Percentiles rank a stretch among this genome's conserved stretches.
Evolutionary conservation across 2,113 vertebrate species (phyloP).

Genomic region (Clarias batrachus): DNA sequence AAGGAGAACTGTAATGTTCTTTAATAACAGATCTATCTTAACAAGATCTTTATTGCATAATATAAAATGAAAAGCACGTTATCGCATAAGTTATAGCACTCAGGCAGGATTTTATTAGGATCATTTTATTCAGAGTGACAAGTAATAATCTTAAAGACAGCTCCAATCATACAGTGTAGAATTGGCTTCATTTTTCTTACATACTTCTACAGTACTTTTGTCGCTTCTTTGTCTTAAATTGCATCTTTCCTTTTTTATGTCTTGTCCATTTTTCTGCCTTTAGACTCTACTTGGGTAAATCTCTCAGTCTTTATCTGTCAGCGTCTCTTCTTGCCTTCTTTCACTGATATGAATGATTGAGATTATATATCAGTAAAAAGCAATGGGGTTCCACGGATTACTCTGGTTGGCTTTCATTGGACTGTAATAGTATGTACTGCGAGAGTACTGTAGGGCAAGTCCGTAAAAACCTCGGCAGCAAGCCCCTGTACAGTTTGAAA

Average conservation of each 20-base stretch:
- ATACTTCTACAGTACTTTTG: not conserved
- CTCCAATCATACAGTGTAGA: not conserved
- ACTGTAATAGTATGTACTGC: not conserved
- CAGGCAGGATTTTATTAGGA: not conserved
- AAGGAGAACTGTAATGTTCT: not conserved
- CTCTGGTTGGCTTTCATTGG: slow-evolving; percentile 1
- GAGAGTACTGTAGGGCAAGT: not conserved
- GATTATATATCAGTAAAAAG: slow-evolving; percentile 4
- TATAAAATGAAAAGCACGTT: not conserved
- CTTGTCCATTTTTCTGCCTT: not conserved
- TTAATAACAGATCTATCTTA: not conserved
- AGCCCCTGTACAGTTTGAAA: not conserved
- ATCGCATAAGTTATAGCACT: not conserved
- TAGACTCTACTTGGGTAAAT: not conserved
- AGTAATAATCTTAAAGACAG: not conserved
- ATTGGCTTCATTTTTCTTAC: not conserved
- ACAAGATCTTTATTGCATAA: not conserved
- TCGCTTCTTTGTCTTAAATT: not conserved
- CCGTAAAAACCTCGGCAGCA: not conserved
- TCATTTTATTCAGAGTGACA: not conserved
- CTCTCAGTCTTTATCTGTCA: slow-evolving; percentile 11
- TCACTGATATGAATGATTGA: slow-evolving; percentile 13
- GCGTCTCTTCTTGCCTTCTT: slow-evolving; percentile 1
- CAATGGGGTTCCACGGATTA: not conserved
- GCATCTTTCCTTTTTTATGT: not conserved